phyloP scores from a whole-genome alignment of 2,113 vertebrate genomes.

The Carassius carassius region DNA sequence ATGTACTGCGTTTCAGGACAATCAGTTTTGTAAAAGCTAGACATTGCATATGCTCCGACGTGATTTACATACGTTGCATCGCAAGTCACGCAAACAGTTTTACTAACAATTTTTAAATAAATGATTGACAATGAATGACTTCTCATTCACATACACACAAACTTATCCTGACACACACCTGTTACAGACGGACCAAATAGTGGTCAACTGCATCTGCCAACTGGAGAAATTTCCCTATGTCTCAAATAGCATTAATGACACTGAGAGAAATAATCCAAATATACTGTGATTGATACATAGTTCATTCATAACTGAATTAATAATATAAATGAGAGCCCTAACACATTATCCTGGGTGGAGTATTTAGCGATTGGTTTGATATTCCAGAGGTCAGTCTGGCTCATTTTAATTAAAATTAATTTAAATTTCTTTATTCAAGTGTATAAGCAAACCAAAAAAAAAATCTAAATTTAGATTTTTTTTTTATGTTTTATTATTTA shows the following conservation, averaged over 20 bases:
- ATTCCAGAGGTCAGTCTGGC: background rate
- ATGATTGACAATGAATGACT: background rate
- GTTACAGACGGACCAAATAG: background rate
- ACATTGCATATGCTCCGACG: background rate
- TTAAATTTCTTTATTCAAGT: background rate
- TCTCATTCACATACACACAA: background rate
- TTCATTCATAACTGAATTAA: background rate
- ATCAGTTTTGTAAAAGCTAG: slow-evolving; percentile 24
- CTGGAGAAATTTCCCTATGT: background rate
- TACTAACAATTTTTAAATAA: background rate
- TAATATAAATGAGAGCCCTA: background rate
- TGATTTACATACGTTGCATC: background rate
- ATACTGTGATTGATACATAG: background rate
- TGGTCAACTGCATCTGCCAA: background rate
- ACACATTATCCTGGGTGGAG: background rate
- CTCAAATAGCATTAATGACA: background rate
- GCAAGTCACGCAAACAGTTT: background rate
- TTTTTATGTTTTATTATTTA: background rate
- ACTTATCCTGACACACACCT: background rate
- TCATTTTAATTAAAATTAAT: background rate
- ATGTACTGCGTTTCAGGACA: slow-evolving; percentile 41
- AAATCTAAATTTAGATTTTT: background rate
- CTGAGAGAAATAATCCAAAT: background rate
- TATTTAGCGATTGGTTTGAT: background rate
- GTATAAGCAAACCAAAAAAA: background rate